Percentiles rank a stretch among this genome's conserved stretches.
Evolutionary conservation across 1,140 invertebrate genomes (phyloP).

Genomic region (Drosophila erecta): DNA sequence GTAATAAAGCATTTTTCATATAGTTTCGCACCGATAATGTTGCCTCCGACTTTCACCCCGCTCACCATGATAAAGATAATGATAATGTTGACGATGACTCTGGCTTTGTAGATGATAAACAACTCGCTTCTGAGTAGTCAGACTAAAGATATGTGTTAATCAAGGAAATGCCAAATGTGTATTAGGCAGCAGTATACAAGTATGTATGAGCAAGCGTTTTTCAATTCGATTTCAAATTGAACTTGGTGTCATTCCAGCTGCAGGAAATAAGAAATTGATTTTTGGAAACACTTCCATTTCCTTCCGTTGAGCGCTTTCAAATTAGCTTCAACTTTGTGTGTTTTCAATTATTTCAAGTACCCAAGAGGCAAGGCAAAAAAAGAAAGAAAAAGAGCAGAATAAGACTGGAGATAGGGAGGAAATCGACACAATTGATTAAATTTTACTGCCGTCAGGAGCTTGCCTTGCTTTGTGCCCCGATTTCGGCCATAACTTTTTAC

Average conservation of each 20-base stretch:
- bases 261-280: slow-evolving; percentile 40
- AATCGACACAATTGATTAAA: slow-evolving; percentile 73
- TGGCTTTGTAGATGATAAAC: slow-evolving; percentile 64
- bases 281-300: slow-evolving; percentile 37
- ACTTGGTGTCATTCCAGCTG: background rate
- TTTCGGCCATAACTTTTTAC: slow-evolving; percentile 29
- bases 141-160: slow-evolving; percentile 41
- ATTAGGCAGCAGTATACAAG: background rate
- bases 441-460: slow-evolving; percentile 69
- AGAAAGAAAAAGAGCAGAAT: background rate
- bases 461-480: slow-evolving; percentile 50
- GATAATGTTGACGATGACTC: slow-evolving; percentile 27
- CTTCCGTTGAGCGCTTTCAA: slow-evolving; percentile 39
- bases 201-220: background rate
- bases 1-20: slow-evolving; percentile 79
- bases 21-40: slow-evolving; percentile 44
- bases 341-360: slow-evolving; percentile 60
- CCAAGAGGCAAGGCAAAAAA: background rate
- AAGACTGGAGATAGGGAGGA: slow-evolving; percentile 15
- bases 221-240: slow-evolving; percentile 18
- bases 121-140: slow-evolving; percentile 8
- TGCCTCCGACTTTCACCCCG: background rate
- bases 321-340: slow-evolving; percentile 62
- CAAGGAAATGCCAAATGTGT: slow-evolving; percentile 27
- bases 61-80: slow-evolving; percentile 33